Evolutionary conservation across 2,888 invertebrate genomes (phyloP), one percentile per base, ranked within the genome.

Genomic region (Aphelenchoides bicaudatus): DNA sequence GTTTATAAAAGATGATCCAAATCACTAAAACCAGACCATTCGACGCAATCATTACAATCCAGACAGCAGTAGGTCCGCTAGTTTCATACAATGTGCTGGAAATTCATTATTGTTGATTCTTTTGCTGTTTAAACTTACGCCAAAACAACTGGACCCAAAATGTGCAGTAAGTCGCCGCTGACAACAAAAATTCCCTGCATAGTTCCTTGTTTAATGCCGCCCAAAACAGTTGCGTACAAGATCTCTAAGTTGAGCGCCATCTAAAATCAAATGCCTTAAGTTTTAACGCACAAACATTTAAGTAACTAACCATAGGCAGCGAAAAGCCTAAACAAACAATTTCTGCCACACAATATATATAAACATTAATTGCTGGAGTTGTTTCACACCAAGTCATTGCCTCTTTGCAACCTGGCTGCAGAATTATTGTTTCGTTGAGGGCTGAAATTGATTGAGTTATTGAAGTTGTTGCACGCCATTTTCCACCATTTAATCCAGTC

Each of bases 341-440:
- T 8, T 65, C 56, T 8, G 56, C 62, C 16, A 43, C 55, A 10
- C 60, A 29, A 43, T 67, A 70, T 10, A 70, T 43, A 28, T 46
- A 62, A 10, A 51, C 58, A 31, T 62, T 62, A 47, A 62, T 39
- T 3, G 51, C 30, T 21, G 62, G 67, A 1, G 62, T 67, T 13
- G 23, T 25, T 10, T 39, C 60, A 34, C 62, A 62, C 62, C 62
- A 62, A 6, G 21, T 19, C 28, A 59, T 65, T 19, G 43, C 19
- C 10, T 27, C 34, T 1, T 8, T 19, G 38, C 65, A 64, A 19
- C 61, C 65, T n/a, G 16, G 1, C 25, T 30, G 21, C 10, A 34
- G 31, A 19, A 51, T 28, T 10, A 37, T 30, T 19, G 43, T 43
- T 6, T 10, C n/a, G 43, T 43, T 43, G 21, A n/a, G 6, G 23